A percentile compares a stretch with the other conserved stretches of the same genome.
These are phyloP conservation scores for Thymelicus sylvestris DNA, from an alignment of 2,888 invertebrate species.

Conservation along the genomic window DNA sequence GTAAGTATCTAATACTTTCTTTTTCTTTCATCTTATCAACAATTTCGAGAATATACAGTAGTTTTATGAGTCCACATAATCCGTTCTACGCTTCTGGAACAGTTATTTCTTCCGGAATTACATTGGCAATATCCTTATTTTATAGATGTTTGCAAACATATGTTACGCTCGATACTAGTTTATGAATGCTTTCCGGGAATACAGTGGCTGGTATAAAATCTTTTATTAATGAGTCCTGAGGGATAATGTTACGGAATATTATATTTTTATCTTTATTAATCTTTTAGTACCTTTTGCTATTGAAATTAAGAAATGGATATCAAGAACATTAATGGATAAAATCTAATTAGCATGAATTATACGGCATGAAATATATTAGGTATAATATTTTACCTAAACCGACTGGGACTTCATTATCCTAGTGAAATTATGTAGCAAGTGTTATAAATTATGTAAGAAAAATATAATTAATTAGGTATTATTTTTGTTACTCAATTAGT, in stretches of 20 bases:
- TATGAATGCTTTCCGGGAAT: slow-evolving; percentile 4
- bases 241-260: background rate
- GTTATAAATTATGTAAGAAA: no score
- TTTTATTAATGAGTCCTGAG: background rate
- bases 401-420: no score
- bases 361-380: background rate
- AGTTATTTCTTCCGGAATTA: slow-evolving; percentile 33
- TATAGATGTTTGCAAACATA: slow-evolving; percentile 33
- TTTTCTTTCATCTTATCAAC: background rate
- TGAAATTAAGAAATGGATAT: background rate
- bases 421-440: no score
- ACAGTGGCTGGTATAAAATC: background rate
- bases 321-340: background rate
- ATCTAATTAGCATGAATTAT: background rate
- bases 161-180: slow-evolving; percentile 22
- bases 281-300: background rate
- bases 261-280: background rate
- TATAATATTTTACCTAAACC: no score
- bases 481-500: no score
- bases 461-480: no score
- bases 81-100: slow-evolving; percentile 14
- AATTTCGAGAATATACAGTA: slow-evolving; percentile 8
- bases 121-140: slow-evolving; percentile 37
- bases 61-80: slow-evolving; percentile 26
- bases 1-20: background rate